Base-by-base conservation (phyloP, 2,797 vertebrate genomes). In the Sardinella longiceps region DNA sequence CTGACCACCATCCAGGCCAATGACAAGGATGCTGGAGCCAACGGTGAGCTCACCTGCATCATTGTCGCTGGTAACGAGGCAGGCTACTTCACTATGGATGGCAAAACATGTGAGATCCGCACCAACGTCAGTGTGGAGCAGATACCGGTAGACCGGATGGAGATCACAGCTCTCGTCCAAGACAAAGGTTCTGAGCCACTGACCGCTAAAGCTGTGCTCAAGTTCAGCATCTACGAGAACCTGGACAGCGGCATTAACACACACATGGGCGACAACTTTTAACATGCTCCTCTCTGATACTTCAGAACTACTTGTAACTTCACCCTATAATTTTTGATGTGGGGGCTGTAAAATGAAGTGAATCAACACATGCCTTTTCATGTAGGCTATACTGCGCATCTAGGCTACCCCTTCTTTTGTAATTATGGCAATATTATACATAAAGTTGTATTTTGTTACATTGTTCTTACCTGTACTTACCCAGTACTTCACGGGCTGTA, bases 1-100 rank as follows among this genome's bases (percentile, higher is more conserved):
- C 94, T 99, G 18, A 97, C 97, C 0, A 93, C 94, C 39, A 93
- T 99, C 88, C 95, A 95, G 83, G 97, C 97, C 0, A 97, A 96
- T 0, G 98, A 99, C 58, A 95, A 95, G 25, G 98, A 99, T 91
- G 96, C 97, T 0, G 98, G 97, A 2, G 93, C 96, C 90, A 99
- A 99, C 20, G 96, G 97, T 7, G 98, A 99, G 85, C 95, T 99
- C 85, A 96, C 95, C 66, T 99, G 98, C 90, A 96, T 95, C 84
- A 96, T 99, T 30, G 89, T 92, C 51, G 91, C 94, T 2, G 98
- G 98, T 48, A 98, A 97, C 6, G 97, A 98, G 85, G 96, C 95
- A 58, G 95, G 90, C 28, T 95, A 96, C 92, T 98, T 99, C 58
- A 82, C 96, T n/a, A 96, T 99, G 74, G 98, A 98, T 74, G 94